Evolutionary conservation across 2,113 vertebrate genomes (phyloP), one percentile per base, ranked within the genome.

Genomic region (Paraplagusia blochii): DNA sequence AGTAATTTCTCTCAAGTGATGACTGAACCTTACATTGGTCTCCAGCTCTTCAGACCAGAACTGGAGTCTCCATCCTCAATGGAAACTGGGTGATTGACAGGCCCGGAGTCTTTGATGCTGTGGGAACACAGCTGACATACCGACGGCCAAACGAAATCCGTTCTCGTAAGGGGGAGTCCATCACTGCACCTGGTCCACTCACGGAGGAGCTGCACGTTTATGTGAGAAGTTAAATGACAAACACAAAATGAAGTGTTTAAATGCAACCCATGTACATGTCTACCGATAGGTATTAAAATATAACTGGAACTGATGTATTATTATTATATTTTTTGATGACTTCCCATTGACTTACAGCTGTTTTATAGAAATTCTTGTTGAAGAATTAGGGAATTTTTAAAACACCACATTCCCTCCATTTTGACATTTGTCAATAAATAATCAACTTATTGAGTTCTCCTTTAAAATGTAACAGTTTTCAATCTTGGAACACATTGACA

Each of bases 61-160:
- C 87, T 0, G 94, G 95, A 1, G 81, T 90, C 39, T 93, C 94
- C 48, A 93, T 98, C 87, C 92, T 98, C 87, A 98, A 97, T 0
- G 93, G 95, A 1, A 93, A 96, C 81, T 98, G 95, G 95, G 90
- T 93, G 11, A 96, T 98, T 53, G 93, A 97, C 50, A 90, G 94
- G 7, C 95, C 94, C 0, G 95, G 95, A 3, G 82, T 90, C 52
- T 93, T 93, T 0, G 86, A 86, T 17, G 94, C 93, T 0, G 90
- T 88, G 29, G 95, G 95, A 36, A 95, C 95, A 0, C 86, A 92
- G 90, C 91, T 98, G 81, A 92, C 85, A 1, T 98, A 98, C 35
- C 90, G 90, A 35, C 89, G 95, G 49, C 95, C 95, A 10, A 98
- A 97, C 46, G 95, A 98, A 77, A 95, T 98, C 63, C 94, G 93